Conservation (phyloP, 2,888 invertebrate genomes). For the Cataglyphis cursor region DNA sequence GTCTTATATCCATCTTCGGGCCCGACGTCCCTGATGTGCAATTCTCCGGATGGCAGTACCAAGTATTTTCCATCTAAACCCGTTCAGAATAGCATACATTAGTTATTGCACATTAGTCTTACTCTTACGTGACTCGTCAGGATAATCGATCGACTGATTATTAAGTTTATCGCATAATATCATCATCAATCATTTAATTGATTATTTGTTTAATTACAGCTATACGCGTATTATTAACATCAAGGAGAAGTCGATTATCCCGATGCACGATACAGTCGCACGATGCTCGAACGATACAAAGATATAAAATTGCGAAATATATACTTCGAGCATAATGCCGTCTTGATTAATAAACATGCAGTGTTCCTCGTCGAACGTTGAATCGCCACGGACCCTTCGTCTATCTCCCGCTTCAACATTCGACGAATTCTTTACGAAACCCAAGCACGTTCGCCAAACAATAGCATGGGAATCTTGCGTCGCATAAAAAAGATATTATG, state of each 20-base stretch:
- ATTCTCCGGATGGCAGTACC: conserved; percentile 97
- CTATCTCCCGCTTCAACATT: conserved; percentile 68
- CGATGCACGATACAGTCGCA: conserved; percentile 57
- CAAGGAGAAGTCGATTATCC: conserved; percentile 64
- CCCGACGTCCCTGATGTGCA: conserved; percentile 97
- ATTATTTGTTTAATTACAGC: background rate
- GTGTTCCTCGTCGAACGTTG: conserved; percentile 67
- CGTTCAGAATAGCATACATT: conserved; percentile 56
- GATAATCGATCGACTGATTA: conserved; percentile 65
- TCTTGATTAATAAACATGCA: conserved; percentile 66
- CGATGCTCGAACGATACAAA: conserved; percentile 63
- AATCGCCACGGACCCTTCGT: conserved; percentile 64
- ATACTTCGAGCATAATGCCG: conserved; percentile 68
- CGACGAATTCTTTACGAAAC: conserved; percentile 66
- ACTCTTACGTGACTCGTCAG: conserved; percentile 48
- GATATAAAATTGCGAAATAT: conserved; percentile 14
- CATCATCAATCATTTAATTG: background rate
- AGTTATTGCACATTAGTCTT: conserved; percentile 40
- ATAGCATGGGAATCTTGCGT: conserved; percentile 63
- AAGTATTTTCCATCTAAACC: conserved; percentile 96
- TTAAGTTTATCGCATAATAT: background rate
- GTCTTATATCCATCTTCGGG: conserved; percentile 98
- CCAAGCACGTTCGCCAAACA: conserved; percentile 71
- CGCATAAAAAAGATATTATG: conserved; percentile 40
- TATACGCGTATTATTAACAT: background rate